Base-by-base conservation (phyloP, 2,888 invertebrate genomes). In the Serripes groenlandicus region DNA sequence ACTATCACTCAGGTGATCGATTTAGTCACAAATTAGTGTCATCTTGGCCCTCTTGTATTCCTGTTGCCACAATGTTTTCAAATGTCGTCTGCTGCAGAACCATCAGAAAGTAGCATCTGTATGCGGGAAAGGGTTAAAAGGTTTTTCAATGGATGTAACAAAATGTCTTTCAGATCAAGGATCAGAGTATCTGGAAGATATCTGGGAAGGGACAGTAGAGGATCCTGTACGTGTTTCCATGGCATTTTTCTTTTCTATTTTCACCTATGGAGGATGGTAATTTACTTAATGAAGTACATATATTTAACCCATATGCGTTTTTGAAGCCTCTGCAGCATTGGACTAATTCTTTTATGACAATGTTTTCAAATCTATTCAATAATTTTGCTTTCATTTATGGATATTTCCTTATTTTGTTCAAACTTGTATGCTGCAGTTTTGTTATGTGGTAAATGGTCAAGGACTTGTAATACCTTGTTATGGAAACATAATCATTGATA, bases 191-290 rank as follows among this genome's bases (percentile, higher is more conserved):
- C 96, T 97, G 87, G 93, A 96, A 49, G 95, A 96, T 37, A 97
- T 97, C 32, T 97, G 98, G 96, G 95, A 96, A 79, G 97, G 96
- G 5, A 97, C 97, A 0, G 96, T 96, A 54, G 96, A 95, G 21
- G 95, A 96, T 52, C 88, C 90, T 7, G 88, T 88, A 5, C 74
- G 86, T 30, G 79, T 90, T 64, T 90, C 92, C 15, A 85, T 91
- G 72, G 90, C 92, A n/a, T 86, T 92, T n/a, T 91, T 92, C 78
- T 91, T 89, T 62, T 91, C 93, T 9, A 85, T 92, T 0, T 93
- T 93, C 71, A 89, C 92, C 4, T 93, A 91, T 69, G 91, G 91
- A 0, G 93, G 92, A 70, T 93, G 93, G 92, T 98, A 95, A 96
- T 32, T 62, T 23, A n/a, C 26, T 56, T 56, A 42, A 42, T 42